A percentile compares a stretch with the other conserved stretches of the same genome.
Evolutionary conservation across 2,113 vertebrate genomes (phyloP).

Genomic region (Sinocyclocheilus anophthalmus): DNA sequence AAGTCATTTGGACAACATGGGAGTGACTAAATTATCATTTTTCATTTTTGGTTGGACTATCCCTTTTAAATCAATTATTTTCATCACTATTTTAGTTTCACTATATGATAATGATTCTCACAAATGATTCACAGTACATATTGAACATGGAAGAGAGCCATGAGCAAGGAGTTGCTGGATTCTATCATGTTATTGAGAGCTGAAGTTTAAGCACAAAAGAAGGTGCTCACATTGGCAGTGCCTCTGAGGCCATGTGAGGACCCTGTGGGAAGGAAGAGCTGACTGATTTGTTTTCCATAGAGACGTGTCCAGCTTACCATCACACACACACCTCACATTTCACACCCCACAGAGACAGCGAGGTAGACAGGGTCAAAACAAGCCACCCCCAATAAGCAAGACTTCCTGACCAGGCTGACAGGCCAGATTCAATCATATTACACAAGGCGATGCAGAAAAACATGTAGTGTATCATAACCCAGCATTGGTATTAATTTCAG

Average conservation of each 20-base stretch:
- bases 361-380: constrained; percentile 18
- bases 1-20: not conserved
- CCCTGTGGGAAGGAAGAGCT: constrained; percentile 24
- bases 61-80: not conserved
- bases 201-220: not conserved
- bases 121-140: constrained; percentile 70
- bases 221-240: constrained; percentile 13
- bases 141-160: not conserved
- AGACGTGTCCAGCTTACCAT: constrained; percentile 45
- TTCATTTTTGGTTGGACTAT: not conserved
- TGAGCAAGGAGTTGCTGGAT: not conserved
- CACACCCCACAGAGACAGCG: constrained; percentile 55
- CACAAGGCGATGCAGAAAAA: not conserved
- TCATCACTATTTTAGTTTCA: not conserved
- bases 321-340: constrained; percentile 67
- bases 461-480: constrained; percentile 6
- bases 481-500: constrained; percentile 20
- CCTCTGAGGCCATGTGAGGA: not conserved
- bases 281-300: constrained; percentile 28
- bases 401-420: constrained; percentile 45
- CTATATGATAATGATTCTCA: not conserved
- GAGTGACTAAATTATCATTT: not conserved
- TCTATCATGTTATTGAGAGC: not conserved
- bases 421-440: constrained; percentile 5
- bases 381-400: constrained; percentile 18